Percentiles rank a stretch among this genome's conserved stretches.
Evolutionary conservation across 1,140 invertebrate genomes (phyloP).

Genomic region (Meloidogyne hapla): DNA sequence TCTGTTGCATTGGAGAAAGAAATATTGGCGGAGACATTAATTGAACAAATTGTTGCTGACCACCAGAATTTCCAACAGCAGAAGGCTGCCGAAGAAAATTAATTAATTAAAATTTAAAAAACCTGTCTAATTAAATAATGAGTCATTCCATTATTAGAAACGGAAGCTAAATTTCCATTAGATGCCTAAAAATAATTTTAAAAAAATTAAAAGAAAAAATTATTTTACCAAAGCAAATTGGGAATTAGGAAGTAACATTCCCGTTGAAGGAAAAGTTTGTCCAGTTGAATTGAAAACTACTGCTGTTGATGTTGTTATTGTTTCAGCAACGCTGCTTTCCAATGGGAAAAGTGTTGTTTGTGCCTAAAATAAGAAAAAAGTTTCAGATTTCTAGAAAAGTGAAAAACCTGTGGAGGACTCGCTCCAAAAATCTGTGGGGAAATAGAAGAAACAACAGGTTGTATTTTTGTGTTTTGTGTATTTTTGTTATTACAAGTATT

Average conservation of each 20-base stretch:
- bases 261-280: not conserved
- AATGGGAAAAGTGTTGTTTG: not conserved
- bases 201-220: not conserved
- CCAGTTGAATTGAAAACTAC: not conserved
- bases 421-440: not conserved
- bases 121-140: constrained; percentile 21
- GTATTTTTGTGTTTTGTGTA: not conserved
- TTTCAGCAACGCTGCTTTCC: not conserved
- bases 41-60: not conserved
- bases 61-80: not conserved
- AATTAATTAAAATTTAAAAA: constrained; percentile 1
- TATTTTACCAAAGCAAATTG: not conserved
- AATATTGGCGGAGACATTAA: not conserved
- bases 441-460: not conserved
- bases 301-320: not conserved
- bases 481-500: too few relatives aligned
- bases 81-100: not conserved
- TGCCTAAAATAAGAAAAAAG: not conserved
- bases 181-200: not conserved
- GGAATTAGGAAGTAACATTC: constrained; percentile 8
- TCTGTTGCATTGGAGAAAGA: not conserved
- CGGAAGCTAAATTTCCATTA: not conserved
- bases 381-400: too few relatives aligned
- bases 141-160: constrained; percentile 8
- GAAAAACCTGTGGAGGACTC: not conserved